Percentiles rank a stretch among this genome's conserved stretches.
Evolutionary conservation across 1,140 invertebrate genomes (phyloP).

Genomic region (Drosophila lacertosa): DNA sequence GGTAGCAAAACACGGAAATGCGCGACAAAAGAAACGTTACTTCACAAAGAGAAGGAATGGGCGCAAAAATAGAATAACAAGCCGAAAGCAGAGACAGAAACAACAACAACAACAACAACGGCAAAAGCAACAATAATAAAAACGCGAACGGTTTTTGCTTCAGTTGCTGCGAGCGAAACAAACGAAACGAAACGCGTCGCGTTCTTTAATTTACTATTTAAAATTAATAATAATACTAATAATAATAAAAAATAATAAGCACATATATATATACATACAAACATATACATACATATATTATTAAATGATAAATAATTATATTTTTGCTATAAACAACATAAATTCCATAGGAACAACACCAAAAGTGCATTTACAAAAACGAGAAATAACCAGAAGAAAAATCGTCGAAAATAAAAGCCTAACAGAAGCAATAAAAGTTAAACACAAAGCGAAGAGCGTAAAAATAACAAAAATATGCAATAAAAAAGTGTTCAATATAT

Average conservation of each 20-base stretch:
- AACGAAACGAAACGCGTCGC: constrained; percentile 58
- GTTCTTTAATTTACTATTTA: constrained; percentile 32
- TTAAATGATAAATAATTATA: constrained; percentile 43
- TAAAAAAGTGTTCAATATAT: constrained; percentile 51
- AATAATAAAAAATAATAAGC: constrained; percentile 32
- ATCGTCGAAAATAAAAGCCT: constrained; percentile 17
- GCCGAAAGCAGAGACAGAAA: constrained; percentile 46
- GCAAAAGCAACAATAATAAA: constrained; percentile 20
- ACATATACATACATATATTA: constrained; percentile 37
- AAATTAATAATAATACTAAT: constrained; percentile 27
- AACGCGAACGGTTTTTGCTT: constrained; percentile 26
- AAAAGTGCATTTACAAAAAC: constrained; percentile 79
- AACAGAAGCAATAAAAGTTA: constrained; percentile 45
- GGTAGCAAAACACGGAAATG: constrained; percentile 80
- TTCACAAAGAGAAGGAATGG: constrained; percentile 45
- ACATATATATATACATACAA: too few relatives aligned
- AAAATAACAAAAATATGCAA: constrained; percentile 4
- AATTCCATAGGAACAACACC: constrained; percentile 40
- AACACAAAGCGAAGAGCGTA: constrained; percentile 17
- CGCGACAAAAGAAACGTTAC: constrained; percentile 66
- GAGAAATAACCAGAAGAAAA: constrained; percentile 13
- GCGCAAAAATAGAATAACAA: constrained; percentile 30
- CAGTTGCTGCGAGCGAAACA: constrained; percentile 45
- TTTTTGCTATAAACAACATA: constrained; percentile 62
- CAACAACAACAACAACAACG: constrained; percentile 3